phyloP scores from a whole-genome alignment of 1,140 invertebrate genomes.

The Anoplolepis gracilipes region DNA sequence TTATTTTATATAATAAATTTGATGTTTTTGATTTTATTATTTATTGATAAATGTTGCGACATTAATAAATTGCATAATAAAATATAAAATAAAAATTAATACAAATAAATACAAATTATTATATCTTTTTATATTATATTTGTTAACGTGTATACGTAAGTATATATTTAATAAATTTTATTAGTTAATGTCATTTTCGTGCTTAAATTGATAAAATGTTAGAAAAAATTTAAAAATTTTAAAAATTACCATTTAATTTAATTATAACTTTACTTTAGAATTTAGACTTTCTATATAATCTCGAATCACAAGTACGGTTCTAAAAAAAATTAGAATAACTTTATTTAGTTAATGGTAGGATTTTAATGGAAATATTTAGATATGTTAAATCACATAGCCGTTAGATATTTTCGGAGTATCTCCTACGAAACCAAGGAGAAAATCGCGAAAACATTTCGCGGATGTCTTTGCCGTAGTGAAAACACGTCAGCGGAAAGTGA shows the following conservation, averaged over 20 bases:
- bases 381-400: not conserved
- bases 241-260: not conserved
- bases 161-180: not conserved
- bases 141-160: not conserved
- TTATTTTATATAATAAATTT: too few relatives aligned
- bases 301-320: not conserved
- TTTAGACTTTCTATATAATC: not conserved
- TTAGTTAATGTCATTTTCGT: not conserved
- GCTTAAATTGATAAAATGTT: not conserved
- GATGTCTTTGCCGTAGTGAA: constrained; percentile 1
- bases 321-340: not conserved
- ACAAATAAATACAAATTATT: not conserved
- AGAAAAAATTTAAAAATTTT: not conserved
- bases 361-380: not conserved
- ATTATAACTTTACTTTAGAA: not conserved
- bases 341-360: not conserved
- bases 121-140: not conserved
- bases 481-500: constrained; percentile 20
- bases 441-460: not conserved
- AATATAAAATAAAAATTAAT: constrained; percentile 4
- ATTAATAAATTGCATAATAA: not conserved
- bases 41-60: not conserved
- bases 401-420: not conserved
- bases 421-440: not conserved
- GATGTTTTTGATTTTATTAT: not conserved